A percentile compares a stretch with the other conserved stretches of the same genome.
Conservation (phyloP, 2,888 invertebrate species). For the Papilio gigon region DNA sequence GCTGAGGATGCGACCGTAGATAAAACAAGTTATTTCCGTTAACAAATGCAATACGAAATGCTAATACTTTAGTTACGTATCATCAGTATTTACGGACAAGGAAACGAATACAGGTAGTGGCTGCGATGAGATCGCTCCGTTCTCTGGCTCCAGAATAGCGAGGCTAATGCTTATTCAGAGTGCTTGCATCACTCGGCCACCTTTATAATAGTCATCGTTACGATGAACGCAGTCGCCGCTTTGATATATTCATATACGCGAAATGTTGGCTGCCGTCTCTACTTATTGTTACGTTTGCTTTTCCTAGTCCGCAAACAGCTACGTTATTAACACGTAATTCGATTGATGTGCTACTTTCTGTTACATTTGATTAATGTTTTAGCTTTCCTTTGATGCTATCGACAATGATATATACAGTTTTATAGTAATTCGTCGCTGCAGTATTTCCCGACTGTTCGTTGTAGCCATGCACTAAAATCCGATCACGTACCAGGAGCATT, state of each 20-base stretch:
- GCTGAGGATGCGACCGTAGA: slow-evolving; percentile 61
- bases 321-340: slow-evolving; percentile 30
- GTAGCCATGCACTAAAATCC: too few relatives aligned
- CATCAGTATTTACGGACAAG: slow-evolving; percentile 44
- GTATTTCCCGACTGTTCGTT: too few relatives aligned
- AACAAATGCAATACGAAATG: slow-evolving; percentile 45
- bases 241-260: slow-evolving; percentile 64
- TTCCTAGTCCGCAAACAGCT: slow-evolving; percentile 28
- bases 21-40: slow-evolving; percentile 62
- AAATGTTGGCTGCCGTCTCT: slow-evolving; percentile 47
- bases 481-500: too few relatives aligned
- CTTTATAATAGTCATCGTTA: slow-evolving; percentile 71
- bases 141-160: slow-evolving; percentile 61
- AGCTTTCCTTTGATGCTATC: not conserved
- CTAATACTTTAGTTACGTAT: slow-evolving; percentile 36
- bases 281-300: slow-evolving; percentile 42
- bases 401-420: not conserved
- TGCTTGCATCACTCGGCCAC: slow-evolving; percentile 66
- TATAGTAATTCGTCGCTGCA: too few relatives aligned
- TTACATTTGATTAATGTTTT: not conserved
- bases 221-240: slow-evolving; percentile 57
- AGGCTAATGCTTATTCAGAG: slow-evolving; percentile 66
- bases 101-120: slow-evolving; percentile 46
- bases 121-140: slow-evolving; percentile 52
- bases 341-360: slow-evolving; percentile 13